Conservation (phyloP, 2,888 invertebrate species). For the Drosophila mettleri region DNA sequence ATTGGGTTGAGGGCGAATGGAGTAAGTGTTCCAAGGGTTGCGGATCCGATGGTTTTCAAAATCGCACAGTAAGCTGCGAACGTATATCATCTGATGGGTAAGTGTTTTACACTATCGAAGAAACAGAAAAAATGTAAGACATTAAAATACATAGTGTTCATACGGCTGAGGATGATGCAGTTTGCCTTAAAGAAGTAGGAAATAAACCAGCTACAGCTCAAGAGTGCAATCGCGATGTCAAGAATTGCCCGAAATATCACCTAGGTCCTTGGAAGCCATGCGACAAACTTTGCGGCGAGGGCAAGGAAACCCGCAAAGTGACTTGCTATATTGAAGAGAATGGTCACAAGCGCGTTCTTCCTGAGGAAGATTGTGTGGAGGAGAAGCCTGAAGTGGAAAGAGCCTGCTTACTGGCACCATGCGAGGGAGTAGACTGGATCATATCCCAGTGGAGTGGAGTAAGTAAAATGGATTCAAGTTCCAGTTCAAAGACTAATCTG, state of each 20-base stretch:
- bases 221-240: constrained; percentile 90
- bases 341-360: constrained; percentile 88
- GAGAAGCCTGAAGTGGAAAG: constrained; percentile 90
- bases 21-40: constrained; percentile 92
- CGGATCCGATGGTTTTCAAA: constrained; percentile 90
- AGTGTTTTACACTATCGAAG: constrained; percentile 38
- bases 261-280: constrained; percentile 97
- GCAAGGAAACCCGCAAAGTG: constrained; percentile 92
- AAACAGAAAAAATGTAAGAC: rapidly evolving
- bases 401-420: constrained; percentile 91
- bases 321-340: constrained; percentile 90
- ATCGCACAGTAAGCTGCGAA: constrained; percentile 91
- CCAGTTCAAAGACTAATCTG: neutral
- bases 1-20: constrained; percentile 93
- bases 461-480: constrained; percentile 68
- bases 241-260: constrained; percentile 94
- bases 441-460: constrained; percentile 95
- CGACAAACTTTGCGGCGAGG: constrained; percentile 95
- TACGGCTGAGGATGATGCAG: constrained; percentile 90
- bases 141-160: constrained; percentile 85
- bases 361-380: constrained; percentile 88
- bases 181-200: constrained; percentile 89
- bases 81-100: constrained; percentile 90
- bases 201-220: constrained; percentile 89
- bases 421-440: constrained; percentile 97